Base-by-base conservation (phyloP, 2,888 invertebrate genomes). In the Gymnosoma rotundatum region DNA sequence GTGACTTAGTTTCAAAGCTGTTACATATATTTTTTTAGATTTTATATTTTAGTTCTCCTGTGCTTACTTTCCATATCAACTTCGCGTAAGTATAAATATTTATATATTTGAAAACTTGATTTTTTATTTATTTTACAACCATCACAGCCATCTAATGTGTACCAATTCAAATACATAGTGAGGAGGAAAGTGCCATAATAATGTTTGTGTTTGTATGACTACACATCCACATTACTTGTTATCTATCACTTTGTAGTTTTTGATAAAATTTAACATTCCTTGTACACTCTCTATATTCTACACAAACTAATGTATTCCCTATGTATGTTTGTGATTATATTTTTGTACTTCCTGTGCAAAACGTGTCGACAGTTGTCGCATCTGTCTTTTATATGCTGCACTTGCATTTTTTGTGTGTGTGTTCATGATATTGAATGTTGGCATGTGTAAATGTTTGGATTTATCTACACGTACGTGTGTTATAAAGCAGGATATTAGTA, bases 321-420 rank as follows among this genome's bases (percentile, higher is more conserved):
- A 7, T 9, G 6, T 54, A n/a, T 61, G 36, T 20, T 20, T 56
- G 14, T 21, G n/a, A 64, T 45, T 56, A 9, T 69, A 12, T 48
- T 67, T 32, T 32, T 32, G 7, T 32, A 32, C n/a, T 63, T 78
- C 36, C 36, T 18, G 61, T 42, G 42, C 45, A 76, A 82, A 76
- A 75, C 64, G 64, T 82, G 76, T 72, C 76, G 76, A 70, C 81
- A 82, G 63, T 82, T 25, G 81, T 76, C 75, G 66, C 60, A 82
- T 72, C 58, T 72, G 76, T 20, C 66, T 52, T 72, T 72, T 66
- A 25, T 25, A 25, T 25, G 25, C 2, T 25, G 42, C 70, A 42
- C 18, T 7, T 50, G 18, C 1, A n/a, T 10, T 70, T 63, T 70
- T 16, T 63, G 56, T 78, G n/a, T 63, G 8, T 32, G 32, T 32